Evolutionary conservation across 1,140 invertebrate genomes (phyloP), one percentile per base, ranked within the genome.

Genomic region (Wiebesia pumilae): DNA sequence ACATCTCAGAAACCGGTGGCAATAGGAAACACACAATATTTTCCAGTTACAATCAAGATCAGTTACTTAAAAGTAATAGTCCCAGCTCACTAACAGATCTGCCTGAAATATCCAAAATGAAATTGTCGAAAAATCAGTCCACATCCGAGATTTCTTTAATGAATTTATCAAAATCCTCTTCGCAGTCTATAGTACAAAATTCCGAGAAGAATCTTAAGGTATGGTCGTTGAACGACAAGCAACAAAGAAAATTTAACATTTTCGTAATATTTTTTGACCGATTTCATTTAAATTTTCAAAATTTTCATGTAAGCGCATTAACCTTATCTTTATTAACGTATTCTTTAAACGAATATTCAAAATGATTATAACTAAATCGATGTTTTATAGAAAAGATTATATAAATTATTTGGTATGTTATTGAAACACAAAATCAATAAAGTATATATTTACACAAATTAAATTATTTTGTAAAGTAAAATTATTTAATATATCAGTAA

Each of bases 1-100:
- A 93, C 87, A 89, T 71, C 79, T 85, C 69, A 10, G 85, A 54
- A 65, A 75, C 77, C 71, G 77, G 62, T 85, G 84, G 77, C 71
- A 83, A 81, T 82, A 88, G 78, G 89, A 90, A 69, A 75, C 88
- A 73, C 78, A 88, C 77, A 90, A 91, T 85, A 83, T 90, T 62
- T 86, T 90, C 62, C 84, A 90, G 71, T 85, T 89, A 86, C 65
- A 89, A 81, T 87, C 89, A 71, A 87, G 88, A 88, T 81, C 86
- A 87, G 21, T 77, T 43, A 21, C 7, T 71, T 33, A 79, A 40
- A 0, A 27, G 0, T 30, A 78, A 43, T 33, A 78, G 14, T 43
- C 7, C 51, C 3, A 80, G 21, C 33, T 30, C 65, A 30, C 10
- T 85, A 62, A n/a, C 77, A 47, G n/a, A 62, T 79, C 7, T 51